Base-by-base conservation (phyloP, 2,113 vertebrate genomes). In the Anser cygnoides region DNA sequence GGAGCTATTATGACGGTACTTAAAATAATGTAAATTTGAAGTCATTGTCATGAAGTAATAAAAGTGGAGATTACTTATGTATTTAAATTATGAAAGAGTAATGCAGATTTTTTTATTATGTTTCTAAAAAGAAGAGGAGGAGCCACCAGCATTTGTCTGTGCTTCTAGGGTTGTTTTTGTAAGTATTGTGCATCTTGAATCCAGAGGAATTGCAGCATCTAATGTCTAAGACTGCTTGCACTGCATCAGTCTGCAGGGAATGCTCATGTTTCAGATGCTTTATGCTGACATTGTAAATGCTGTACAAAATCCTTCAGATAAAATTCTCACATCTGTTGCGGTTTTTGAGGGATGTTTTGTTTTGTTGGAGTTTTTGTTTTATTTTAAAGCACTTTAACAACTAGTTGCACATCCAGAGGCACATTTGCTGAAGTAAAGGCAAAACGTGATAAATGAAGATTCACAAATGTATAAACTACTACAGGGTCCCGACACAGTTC, bases 1-100 rank as follows among this genome's bases (percentile, higher is more conserved):
- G 98, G 98, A 98, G 97, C 97, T 98, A 98, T 98, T 98, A 98
- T 96, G 98, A 97, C 66, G 98, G 98, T 99, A 98, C 98, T 98
- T 98, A 98, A 98, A 98, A 98, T 98, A 98, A 98, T 99, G 99
- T 99, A 99, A 98, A 99, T 99, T 99, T 98, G 98, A 99, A 99
- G 98, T 99, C 97, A 96, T 98, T 98, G 99, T 99, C 98, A 98
- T 98, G 98, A 98, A 98, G 98, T 99, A 99, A 99, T 99, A 99
- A 99, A 99, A 98, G 98, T 98, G 98, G 97, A 98, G 97, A 98
- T 98, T 96, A 98, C 97, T 98, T 99, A 98, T 99, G 98, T 99
- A 99, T 98, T 98, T 99, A 98, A 98, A 98, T 98, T 98, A 98
- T 97, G 97, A 96, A 78, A 98, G 97, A 96, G 96, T 97, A 97